These are phyloP conservation scores for Ashinkailepas kermadecensis DNA, from an alignment of 2,888 invertebrate genomes.

Conservation along the genomic window DNA sequence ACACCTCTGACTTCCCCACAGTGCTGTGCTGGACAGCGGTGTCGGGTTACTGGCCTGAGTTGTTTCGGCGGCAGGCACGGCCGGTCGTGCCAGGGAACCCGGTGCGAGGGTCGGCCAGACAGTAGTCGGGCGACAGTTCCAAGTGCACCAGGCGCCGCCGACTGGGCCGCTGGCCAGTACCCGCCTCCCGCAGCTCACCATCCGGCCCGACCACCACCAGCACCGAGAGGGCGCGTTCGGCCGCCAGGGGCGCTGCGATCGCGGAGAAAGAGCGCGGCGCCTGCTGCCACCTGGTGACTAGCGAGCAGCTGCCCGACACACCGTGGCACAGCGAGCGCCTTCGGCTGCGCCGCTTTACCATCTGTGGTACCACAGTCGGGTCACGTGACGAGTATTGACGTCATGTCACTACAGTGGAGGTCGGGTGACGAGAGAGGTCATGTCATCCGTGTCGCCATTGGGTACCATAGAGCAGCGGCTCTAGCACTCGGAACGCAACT, in stretches of 20 bases:
- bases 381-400: background rate
- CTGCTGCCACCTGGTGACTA: background rate
- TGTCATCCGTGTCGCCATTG: background rate
- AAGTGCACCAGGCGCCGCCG: background rate
- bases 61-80: background rate
- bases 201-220: background rate
- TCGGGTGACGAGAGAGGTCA: background rate
- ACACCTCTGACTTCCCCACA: no score
- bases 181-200: background rate
- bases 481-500: background rate
- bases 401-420: background rate
- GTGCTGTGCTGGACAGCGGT: no score
- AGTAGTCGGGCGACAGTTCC: background rate
- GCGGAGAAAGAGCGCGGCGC: background rate
- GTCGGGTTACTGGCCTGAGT: background rate
- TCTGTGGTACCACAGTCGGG: background rate
- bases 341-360: background rate
- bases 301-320: background rate
- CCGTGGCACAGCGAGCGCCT: background rate
- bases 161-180: background rate
- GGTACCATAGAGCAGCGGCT: no score
- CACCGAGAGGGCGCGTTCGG: background rate
- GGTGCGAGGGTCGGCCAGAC: background rate
- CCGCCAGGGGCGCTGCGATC: background rate
- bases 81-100: background rate